Base-by-base conservation (phyloP, 2,113 vertebrate genomes). In the Rattus rattus region DNA sequence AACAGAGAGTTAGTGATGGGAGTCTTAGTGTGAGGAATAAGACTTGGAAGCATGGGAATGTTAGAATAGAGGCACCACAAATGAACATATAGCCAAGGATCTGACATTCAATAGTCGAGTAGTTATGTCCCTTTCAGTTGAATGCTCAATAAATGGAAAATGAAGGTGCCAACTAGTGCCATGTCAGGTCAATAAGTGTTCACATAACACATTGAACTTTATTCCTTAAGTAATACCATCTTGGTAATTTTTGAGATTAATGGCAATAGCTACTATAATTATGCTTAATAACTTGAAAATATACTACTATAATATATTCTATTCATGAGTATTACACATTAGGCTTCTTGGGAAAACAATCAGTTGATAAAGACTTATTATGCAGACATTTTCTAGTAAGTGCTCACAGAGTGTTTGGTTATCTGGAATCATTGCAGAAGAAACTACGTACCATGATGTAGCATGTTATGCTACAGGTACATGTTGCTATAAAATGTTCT, bases 11-110 rank as follows among this genome's bases (percentile, higher is more conserved):
- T 22, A 81, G 12, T 43, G 59, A 81, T 2, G 43, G 75, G 28
- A 79, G 5, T 92, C 3, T 61, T 97, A 61, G 26, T 36, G 0
- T 47, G 14, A 33, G 3, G 13, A 13, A 26, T 73, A 65, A 28
- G 16, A 73, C 83, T 72, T 93, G 73, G 19, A 19, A 63, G 47
- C 17, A 3, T 6, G 8, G 28, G 4, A 22, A 19, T 43, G 9
- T 43, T 28, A 92, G 73, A 7, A 12, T 20, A 61, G 30, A 56
- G 69, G 70, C 93, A 8, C 0, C 72, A 54, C n/a, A 36, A 72
- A 3, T 24, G 56, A 73, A 49, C 24, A 0, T 3, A 52, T 0
- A 4, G 47, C 67, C 1, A 65, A 77, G 1, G 6, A 0, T 49
- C 13, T 59, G 65, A 70, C 30, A 56, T 47, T 73, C 47, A 56